These are phyloP conservation scores for Donacobius atricapilla DNA, from an alignment of 2,113 vertebrate species.

Conservation along the genomic window DNA sequence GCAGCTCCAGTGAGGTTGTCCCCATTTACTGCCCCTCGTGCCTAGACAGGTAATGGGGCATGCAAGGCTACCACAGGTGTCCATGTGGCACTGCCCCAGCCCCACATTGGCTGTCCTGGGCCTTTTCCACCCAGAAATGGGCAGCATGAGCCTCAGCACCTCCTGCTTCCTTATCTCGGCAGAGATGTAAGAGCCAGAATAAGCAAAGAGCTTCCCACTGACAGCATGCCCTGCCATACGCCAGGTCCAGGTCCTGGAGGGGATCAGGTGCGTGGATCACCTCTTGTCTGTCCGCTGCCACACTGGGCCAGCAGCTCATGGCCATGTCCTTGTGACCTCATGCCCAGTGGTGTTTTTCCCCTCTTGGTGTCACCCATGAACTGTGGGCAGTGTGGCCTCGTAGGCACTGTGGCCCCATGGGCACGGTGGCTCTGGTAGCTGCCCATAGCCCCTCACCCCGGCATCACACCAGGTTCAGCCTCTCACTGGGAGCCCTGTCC, in stretches of 20 bases:
- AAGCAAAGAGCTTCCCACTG: neutral
- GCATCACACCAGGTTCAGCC: fast-evolving
- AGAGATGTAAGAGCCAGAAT: neutral
- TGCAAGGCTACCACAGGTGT: fast-evolving
- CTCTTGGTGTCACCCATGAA: neutral
- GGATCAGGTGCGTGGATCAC: fast-evolving
- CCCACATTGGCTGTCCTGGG: fast-evolving
- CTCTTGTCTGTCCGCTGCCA: fast-evolving
- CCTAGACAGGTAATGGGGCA: neutral
- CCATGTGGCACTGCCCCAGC: fast-evolving
- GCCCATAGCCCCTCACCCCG: fast-evolving
- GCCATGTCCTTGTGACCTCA: neutral
- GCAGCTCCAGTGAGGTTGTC: neutral
- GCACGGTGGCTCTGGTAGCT: neutral
- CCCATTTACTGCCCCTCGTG: neutral
- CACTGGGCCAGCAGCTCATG: fast-evolving
- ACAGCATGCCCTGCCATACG: neutral
- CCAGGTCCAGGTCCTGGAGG: neutral
- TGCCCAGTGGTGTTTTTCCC: fast-evolving
- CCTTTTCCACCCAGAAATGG: neutral
- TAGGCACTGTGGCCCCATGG: neutral
- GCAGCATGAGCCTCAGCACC: fast-evolving
- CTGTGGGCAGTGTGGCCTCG: fast-evolving
- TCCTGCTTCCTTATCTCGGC: fast-evolving
- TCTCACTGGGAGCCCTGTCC: neutral